Base-by-base conservation (phyloP, 2,888 invertebrate species). In the Lydus trimaculatus region DNA sequence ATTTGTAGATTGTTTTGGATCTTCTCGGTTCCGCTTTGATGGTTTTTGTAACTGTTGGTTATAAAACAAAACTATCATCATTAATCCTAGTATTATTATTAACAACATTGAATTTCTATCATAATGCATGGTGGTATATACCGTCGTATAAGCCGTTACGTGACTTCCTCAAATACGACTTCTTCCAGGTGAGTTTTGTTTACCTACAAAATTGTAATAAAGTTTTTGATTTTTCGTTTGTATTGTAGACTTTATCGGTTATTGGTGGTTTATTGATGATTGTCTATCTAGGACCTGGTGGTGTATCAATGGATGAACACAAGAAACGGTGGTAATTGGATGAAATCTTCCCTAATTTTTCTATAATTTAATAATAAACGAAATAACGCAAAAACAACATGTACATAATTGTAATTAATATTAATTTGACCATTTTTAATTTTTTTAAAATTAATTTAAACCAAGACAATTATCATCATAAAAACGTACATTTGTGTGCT, bases 131-230 rank as follows among this genome's bases (percentile, higher is more conserved):
- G 96, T 99, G 99, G 99, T 90, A 91, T 80, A 93, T 99, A 83
- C 97, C 98, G 4, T 90, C 94, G 8, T 95, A 97, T 86, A 97
- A 97, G 82, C 98, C 98, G 65, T 92, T 99, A 78, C 90, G 99
- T 85, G 99, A 99, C 88, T 99, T 99, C 89, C 92, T 99, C 77
- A 99, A 99, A 89, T 99, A 99, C 84, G 99, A 99, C 87, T 99
- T 99, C 90, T 99, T 99, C 94, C 99, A 99, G 92, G 96, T 96
- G 85, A n/a, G n/a, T n/a, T n/a, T n/a, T n/a, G n/a, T n/a, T n/a
- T n/a, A n/a, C n/a, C n/a, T n/a, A n/a, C n/a, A n/a, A n/a, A n/a
- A n/a, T n/a, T n/a, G n/a, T n/a, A n/a, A n/a, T n/a, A n/a, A n/a
- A n/a, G n/a, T n/a, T n/a, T n/a, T n/a, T n/a, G n/a, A n/a, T n/a